Base-by-base conservation (phyloP, 2,797 vertebrate genomes). In the Pipistrellus pygmaeus region DNA sequence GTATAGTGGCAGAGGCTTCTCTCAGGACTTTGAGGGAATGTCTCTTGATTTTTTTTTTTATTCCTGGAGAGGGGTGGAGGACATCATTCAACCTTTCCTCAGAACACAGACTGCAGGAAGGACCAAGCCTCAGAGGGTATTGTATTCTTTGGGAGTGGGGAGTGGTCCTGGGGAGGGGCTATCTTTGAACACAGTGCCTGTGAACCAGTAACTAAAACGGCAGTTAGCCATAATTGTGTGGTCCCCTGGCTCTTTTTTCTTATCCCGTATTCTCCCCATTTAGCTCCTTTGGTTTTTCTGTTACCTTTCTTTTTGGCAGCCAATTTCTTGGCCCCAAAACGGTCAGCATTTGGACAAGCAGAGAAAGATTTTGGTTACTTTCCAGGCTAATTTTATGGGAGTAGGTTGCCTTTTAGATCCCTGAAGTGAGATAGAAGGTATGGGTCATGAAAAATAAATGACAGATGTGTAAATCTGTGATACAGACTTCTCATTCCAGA, bases 51-150 rank as follows among this genome's bases (percentile, higher is more conserved):
- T 95, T 95, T 60, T 55, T 57, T 94, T 96, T 96, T 57, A 92
- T 94, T 91, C 90, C 90, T 94, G 86, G 81, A 96, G 71, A 95
- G 82, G 90, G 88, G 78, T 96, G 90, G 93, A 96, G 94, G 95
- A 69, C 81, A 91, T 94, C 91, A 91, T 85, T 92, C 84, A 96
- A 64, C 85, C 72, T 96, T 95, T 97, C 69, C 93, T 96, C 95
- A 95, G 93, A 91, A 97, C 78, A 81, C 69, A 93, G 93, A 93
- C 85, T 73, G 35, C 88, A 93, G 73, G 75, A 95, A 88, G 94
- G 85, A 96, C 57, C 95, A 96, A 94, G 88, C 82, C 78, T 88
- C 85, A 84, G 87, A 96, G 96, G 90, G 88, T 95, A 96, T 88
- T 53, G 77, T 97, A 90, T 93, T 96, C 46, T 94, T 72, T 35